Evolutionary conservation across 2,797 vertebrate species (phyloP).

Genomic region (Phoebastria nigripes): DNA sequence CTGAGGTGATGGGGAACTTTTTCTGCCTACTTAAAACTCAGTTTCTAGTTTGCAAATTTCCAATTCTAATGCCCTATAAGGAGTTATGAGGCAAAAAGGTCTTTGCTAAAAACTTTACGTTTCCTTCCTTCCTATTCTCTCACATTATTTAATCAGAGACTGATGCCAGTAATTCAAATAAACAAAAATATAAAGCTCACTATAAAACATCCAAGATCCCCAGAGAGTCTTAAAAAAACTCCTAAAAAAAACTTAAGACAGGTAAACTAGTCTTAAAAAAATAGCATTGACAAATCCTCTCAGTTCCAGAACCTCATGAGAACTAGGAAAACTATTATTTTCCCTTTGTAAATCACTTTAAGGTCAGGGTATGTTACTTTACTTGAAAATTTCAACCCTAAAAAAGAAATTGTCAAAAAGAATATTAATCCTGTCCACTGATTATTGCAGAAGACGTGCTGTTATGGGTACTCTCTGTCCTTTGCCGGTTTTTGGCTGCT

Average conservation of each 20-base stretch:
- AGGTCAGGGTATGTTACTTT: background rate
- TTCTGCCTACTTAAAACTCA: background rate
- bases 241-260: background rate
- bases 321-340: background rate
- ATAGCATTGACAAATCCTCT: background rate
- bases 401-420: background rate
- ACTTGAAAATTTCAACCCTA: background rate
- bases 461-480: background rate
- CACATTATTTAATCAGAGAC: background rate
- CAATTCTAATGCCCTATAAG: background rate
- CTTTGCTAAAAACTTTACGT: background rate
- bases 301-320: background rate
- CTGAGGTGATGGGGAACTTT: background rate
- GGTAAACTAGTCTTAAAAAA: background rate
- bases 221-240: background rate
- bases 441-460: background rate
- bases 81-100: background rate
- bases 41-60: background rate
- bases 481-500: background rate
- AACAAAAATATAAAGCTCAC: background rate
- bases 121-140: background rate
- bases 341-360: background rate
- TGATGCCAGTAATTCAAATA: background rate
- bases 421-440: background rate
- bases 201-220: background rate